Conservation (phyloP, 2,888 invertebrate genomes). For the Macaria notata region DNA sequence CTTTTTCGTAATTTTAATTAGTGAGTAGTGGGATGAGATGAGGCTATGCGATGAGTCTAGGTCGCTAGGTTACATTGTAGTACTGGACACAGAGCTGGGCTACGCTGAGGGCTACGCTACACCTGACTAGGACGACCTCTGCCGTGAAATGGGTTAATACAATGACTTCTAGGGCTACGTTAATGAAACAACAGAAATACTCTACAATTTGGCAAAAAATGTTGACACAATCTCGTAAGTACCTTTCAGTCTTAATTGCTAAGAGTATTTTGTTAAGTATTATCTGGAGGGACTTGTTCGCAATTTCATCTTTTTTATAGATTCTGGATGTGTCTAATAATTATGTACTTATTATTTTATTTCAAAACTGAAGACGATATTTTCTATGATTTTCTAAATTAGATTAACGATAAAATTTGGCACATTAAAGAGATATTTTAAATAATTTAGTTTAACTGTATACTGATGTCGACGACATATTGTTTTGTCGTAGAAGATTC, state of each 20-base stretch:
- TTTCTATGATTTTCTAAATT: neutral
- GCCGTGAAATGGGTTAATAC: slow-evolving; percentile 71
- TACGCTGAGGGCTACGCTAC: slow-evolving; percentile 54
- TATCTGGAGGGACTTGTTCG: slow-evolving; percentile 75
- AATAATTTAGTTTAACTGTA: slow-evolving; percentile 30
- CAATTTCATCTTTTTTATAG: slow-evolving; percentile 51
- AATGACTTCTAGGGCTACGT: slow-evolving; percentile 48
- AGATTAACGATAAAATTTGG: slow-evolving; percentile 17
- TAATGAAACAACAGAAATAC: slow-evolving; percentile 36
- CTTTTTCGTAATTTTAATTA: slow-evolving; percentile 51
- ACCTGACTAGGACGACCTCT: slow-evolving; percentile 71
- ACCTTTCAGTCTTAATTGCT: slow-evolving; percentile 77
- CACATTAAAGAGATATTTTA: slow-evolving; percentile 13
- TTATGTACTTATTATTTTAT: too few relatives aligned
- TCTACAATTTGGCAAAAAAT: slow-evolving; percentile 33
- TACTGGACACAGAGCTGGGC: slow-evolving; percentile 45
- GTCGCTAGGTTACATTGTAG: slow-evolving; percentile 34
- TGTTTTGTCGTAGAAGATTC: slow-evolving; percentile 15
- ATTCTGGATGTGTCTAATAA: slow-evolving; percentile 61
- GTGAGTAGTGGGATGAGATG: slow-evolving; percentile 53
- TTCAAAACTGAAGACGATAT: slow-evolving; percentile 53
- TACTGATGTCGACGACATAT: neutral
- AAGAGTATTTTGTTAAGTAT: slow-evolving; percentile 70
- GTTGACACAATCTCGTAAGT: slow-evolving; percentile 54
- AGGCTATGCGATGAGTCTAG: slow-evolving; percentile 47